phyloP scores from a whole-genome alignment of 2,888 invertebrate genomes.

The Drosophila rubida region DNA sequence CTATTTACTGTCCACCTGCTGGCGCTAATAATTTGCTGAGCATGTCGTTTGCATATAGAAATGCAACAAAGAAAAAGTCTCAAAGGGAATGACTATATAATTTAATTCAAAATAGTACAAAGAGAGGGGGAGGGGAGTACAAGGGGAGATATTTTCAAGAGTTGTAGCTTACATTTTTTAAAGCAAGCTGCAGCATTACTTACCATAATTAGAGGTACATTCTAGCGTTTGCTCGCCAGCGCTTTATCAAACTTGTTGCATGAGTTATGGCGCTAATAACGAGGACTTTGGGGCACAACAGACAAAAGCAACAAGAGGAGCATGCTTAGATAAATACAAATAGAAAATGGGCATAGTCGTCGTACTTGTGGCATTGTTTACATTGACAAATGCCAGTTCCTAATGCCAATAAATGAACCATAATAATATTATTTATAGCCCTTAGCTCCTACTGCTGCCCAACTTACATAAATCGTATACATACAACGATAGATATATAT shows the following conservation, averaged over 20 bases:
- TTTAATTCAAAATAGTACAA: not conserved
- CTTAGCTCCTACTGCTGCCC: constrained; percentile 24
- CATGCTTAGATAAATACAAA: constrained; percentile 29
- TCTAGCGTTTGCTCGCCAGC: constrained; percentile 2
- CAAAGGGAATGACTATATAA: not conserved
- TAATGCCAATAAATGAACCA: constrained; percentile 66
- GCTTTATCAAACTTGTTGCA: constrained; percentile 65
- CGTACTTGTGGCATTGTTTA: constrained; percentile 52
- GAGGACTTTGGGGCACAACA: constrained; percentile 32
- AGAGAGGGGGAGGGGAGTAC: too few relatives aligned
- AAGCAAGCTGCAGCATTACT: not conserved
- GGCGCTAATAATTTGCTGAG: not conserved
- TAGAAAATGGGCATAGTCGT: constrained; percentile 15
- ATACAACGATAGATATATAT: constrained; percentile 15
- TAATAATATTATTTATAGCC: constrained; percentile 74
- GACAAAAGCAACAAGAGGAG: constrained; percentile 8
- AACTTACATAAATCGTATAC: constrained; percentile 50
- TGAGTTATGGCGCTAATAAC: constrained; percentile 65
- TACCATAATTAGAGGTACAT: constrained; percentile 47
- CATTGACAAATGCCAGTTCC: constrained; percentile 69
- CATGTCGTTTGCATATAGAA: not conserved
- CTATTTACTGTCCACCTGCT: constrained; percentile 26
- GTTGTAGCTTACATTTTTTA: not conserved
- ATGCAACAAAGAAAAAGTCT: constrained; percentile 3
- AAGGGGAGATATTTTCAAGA: not conserved